These are phyloP conservation scores for Tenthredo scrophulariae DNA, from an alignment of 2,888 invertebrate genomes.

Conservation along the genomic window DNA sequence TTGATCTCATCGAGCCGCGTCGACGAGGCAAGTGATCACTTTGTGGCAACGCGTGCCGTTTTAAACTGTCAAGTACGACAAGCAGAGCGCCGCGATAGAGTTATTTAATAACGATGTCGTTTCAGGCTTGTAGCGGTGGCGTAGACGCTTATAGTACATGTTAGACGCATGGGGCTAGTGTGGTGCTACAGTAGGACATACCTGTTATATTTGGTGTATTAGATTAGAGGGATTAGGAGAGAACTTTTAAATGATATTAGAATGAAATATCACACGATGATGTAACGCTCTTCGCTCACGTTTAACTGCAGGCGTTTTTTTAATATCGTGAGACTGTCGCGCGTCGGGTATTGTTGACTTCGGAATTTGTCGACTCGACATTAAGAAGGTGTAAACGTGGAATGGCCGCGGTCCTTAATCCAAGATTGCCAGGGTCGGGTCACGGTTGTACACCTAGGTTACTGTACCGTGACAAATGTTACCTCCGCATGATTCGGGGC, in stretches of 20 bases:
- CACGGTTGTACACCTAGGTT: neutral
- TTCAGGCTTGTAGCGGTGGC: no score
- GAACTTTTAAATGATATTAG: neutral
- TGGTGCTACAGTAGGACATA: neutral
- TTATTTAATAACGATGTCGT: neutral
- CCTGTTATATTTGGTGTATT: neutral
- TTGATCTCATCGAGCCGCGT: constrained; percentile 19
- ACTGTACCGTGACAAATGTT: no score
- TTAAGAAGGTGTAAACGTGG: neutral
- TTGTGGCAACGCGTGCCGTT: constrained; percentile 23
- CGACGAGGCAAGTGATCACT: neutral
- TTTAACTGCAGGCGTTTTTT: neutral
- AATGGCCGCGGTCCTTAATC: neutral
- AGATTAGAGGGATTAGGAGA: neutral
- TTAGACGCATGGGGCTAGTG: neutral
- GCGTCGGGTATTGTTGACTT: neutral
- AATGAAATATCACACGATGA: neutral
- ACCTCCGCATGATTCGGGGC: neutral
- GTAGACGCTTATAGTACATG: neutral
- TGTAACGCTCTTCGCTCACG: neutral
- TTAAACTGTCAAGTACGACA: neutral
- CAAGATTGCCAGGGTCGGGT: neutral
- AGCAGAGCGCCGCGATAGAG: neutral
- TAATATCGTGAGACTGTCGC: neutral
- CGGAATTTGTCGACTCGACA: neutral